phyloP scores from a whole-genome alignment of 2,113 vertebrate genomes.

The Neolamprologus longior region DNA sequence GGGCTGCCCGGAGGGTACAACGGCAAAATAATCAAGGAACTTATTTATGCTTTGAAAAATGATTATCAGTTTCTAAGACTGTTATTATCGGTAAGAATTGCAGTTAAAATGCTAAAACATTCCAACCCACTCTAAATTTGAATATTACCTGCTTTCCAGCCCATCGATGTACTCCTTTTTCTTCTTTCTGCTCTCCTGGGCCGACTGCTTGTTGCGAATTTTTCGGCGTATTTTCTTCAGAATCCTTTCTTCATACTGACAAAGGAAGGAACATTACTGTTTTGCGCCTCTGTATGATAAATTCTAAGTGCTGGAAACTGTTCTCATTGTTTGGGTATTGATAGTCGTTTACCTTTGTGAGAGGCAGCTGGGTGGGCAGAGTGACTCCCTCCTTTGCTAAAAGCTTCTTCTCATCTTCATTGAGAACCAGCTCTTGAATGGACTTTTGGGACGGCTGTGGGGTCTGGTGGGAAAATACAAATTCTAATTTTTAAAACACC shows the following conservation, averaged over 20 bases:
- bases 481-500: conserved; percentile 25
- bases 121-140: neutral
- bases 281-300: neutral
- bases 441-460: conserved; percentile 57
- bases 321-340: neutral
- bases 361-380: conserved; percentile 85
- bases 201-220: conserved; percentile 94
- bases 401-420: conserved; percentile 91
- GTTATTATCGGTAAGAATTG: neutral
- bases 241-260: conserved; percentile 86
- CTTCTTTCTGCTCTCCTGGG: conserved; percentile 95
- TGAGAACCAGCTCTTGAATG: conserved; percentile 85
- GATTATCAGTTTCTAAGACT: neutral
- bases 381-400: conserved; percentile 85
- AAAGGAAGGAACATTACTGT: neutral
- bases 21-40: neutral
- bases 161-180: conserved; percentile 95
- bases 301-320: neutral
- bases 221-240: conserved; percentile 95
- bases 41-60: neutral
- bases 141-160: conserved; percentile 80
- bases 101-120: neutral
- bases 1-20: neutral
- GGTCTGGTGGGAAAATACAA: conserved; percentile 38
- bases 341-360: conserved; percentile 80